Evolutionary conservation across 37 sponge, comb jelly and placozoan species (phyloP).

Genomic region (Halichondria panicea): DNA sequence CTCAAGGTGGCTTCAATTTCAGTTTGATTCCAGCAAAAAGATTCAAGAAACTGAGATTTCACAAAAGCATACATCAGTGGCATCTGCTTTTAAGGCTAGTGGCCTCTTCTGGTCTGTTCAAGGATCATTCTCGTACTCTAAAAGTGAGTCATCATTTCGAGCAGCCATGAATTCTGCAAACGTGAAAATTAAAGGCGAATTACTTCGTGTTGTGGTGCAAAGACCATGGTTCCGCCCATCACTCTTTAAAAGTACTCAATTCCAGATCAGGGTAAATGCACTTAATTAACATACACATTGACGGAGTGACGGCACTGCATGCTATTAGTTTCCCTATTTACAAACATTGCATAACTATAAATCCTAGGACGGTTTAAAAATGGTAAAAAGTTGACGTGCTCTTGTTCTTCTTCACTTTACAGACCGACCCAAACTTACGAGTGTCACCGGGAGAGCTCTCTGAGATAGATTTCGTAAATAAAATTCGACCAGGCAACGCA

Average conservation of each 20-base stretch:
- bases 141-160: not conserved
- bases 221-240: constrained; percentile 61
- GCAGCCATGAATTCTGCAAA: constrained; percentile 4
- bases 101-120: constrained; percentile 17
- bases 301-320: too few species aligned
- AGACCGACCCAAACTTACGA: too few species aligned
- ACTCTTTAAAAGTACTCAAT: constrained; percentile 28
- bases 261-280: constrained; percentile 8
- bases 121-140: not conserved
- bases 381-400: too few species aligned
- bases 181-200: constrained; percentile 24
- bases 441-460: too few species aligned
- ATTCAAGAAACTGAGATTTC: not conserved
- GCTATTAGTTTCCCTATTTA: too few species aligned
- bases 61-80: not conserved
- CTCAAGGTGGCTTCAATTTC: constrained; percentile 32
- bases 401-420: too few species aligned
- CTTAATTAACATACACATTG: not conserved
- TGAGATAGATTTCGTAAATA: too few species aligned
- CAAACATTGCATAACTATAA: too few species aligned
- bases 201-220: constrained; percentile 45
- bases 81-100: not conserved
- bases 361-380: too few species aligned
- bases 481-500: too few species aligned
- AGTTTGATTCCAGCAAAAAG: constrained; percentile 6